Percentiles rank a stretch among this genome's conserved stretches.
Conservation (phyloP, 2,888 invertebrate species). For the Protula sp. region DNA sequence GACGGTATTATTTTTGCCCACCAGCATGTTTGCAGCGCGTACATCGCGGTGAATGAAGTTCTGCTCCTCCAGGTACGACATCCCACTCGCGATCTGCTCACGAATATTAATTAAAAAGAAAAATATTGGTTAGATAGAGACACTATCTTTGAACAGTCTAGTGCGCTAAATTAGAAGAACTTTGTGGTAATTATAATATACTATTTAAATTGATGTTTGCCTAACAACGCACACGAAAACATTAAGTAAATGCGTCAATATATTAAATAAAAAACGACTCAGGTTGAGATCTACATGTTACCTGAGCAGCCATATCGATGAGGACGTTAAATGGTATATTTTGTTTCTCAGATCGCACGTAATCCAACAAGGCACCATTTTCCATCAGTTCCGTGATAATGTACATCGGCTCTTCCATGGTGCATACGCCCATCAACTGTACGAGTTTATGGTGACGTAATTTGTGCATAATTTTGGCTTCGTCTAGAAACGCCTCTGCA, state of each 20-base stretch:
- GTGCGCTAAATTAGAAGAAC: no score
- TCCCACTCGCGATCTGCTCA: slow-evolving; percentile 87
- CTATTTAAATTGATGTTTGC: no score
- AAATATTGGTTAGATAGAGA: no score
- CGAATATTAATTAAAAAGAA: no score
- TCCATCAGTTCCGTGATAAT: slow-evolving; percentile 91
- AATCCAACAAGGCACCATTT: slow-evolving; percentile 88
- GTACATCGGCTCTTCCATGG: slow-evolving; percentile 87
- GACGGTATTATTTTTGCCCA: slow-evolving; percentile 58
- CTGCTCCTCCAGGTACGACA: no score
- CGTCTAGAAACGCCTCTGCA: slow-evolving; percentile 91
- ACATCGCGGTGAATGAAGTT: slow-evolving; percentile 76
- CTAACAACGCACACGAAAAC: no score
- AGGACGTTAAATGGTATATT: slow-evolving; percentile 84
- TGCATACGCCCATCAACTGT: slow-evolving; percentile 90
- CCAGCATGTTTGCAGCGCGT: slow-evolving; percentile 56
- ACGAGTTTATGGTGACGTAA: slow-evolving; percentile 92
- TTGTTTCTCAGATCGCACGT: slow-evolving; percentile 76
- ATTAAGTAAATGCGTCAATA: no score
- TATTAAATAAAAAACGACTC: no score
- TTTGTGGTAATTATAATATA: no score
- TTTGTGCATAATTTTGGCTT: slow-evolving; percentile 98
- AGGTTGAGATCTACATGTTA: no score
- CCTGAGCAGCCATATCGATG: slow-evolving; percentile 91
- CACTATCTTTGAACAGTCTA: no score